A percentile compares a stretch with the other conserved stretches of the same genome.
phyloP scores from a whole-genome alignment of 2,888 invertebrate species.

The Alsophila aescularia region DNA sequence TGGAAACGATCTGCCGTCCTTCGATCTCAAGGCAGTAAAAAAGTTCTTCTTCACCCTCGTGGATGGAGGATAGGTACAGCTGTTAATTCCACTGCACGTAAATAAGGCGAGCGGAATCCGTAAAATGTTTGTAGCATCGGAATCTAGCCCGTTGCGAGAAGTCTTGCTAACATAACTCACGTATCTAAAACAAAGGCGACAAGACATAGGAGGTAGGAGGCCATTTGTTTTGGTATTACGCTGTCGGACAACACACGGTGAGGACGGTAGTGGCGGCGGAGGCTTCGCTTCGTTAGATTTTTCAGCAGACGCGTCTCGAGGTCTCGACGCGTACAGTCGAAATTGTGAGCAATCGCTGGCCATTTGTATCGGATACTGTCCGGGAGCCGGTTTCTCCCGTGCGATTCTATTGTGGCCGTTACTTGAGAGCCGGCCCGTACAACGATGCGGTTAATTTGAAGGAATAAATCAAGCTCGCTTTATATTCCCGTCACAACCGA shows the following conservation, averaged over 20 bases:
- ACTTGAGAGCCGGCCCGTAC: slow-evolving; percentile 35
- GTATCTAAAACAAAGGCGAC: slow-evolving; percentile 68
- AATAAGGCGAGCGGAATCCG: slow-evolving; percentile 39
- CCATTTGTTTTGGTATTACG: slow-evolving; percentile 79
- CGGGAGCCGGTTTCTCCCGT: slow-evolving; percentile 32
- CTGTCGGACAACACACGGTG: slow-evolving; percentile 61
- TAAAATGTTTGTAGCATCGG: slow-evolving; percentile 49
- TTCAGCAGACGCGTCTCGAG: slow-evolving; percentile 52
- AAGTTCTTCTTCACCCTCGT: slow-evolving; percentile 42
- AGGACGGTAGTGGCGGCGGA: slow-evolving; percentile 46
- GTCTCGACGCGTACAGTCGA: slow-evolving; percentile 41
- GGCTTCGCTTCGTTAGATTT: slow-evolving; percentile 57
- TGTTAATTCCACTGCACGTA: slow-evolving; percentile 38
- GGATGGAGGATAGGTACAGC: slow-evolving; percentile 48
- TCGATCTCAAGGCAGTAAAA: slow-evolving; percentile 53
- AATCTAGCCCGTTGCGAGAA: slow-evolving; percentile 54
- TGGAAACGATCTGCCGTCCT: slow-evolving; percentile 51
- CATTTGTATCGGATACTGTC: slow-evolving; percentile 53
- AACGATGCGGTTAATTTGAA: slow-evolving; percentile 48
- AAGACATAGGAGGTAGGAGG: too few relatives aligned
- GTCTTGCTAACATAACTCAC: slow-evolving; percentile 68
- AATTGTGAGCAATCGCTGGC: slow-evolving; percentile 57
- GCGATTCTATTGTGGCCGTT: slow-evolving; percentile 38
- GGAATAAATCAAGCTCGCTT: slow-evolving; percentile 75
- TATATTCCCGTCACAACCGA: slow-evolving; percentile 79